These are phyloP conservation scores for Toxotes lorentzi DNA, from an alignment of 2,797 vertebrate species.

Conservation along the genomic window DNA sequence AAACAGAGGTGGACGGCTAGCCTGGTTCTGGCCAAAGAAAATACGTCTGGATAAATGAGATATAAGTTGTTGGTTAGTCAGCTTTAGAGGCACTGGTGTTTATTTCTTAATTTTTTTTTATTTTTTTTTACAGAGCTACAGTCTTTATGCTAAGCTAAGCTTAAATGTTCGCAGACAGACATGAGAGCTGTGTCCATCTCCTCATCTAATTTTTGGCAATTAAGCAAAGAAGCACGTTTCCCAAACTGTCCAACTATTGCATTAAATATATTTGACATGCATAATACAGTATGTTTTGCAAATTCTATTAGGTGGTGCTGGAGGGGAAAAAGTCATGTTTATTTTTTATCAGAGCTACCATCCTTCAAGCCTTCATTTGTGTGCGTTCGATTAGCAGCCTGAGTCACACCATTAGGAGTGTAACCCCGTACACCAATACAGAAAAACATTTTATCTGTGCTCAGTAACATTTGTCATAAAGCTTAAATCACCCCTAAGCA, in stretches of 20 bases:
- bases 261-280: slow-evolving; percentile 1
- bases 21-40: background rate
- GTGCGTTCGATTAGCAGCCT: slow-evolving; percentile 40
- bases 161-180: background rate
- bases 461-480: slow-evolving; percentile 58
- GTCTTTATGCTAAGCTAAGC: background rate
- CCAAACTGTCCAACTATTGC: slow-evolving; percentile 1
- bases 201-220: background rate
- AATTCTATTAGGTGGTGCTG: background rate
- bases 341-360: background rate
- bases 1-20: background rate
- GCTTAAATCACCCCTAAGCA: slow-evolving; percentile 55
- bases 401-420: background rate
- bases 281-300: slow-evolving; percentile 1
- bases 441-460: slow-evolving; percentile 51
- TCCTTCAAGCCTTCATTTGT: slow-evolving; percentile 29
- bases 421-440: slow-evolving; percentile 30
- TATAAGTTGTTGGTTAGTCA: background rate
- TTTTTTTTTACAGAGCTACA: background rate
- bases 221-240: background rate
- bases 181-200: background rate
- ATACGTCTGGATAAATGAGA: slow-evolving; percentile 7
- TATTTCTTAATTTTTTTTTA: too few species aligned
- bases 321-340: background rate
- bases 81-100: background rate